Percentiles rank a stretch among this genome's conserved stretches.
Evolutionary conservation across 2,113 vertebrate genomes (phyloP).

Genomic region (Hippoglossus stenolepis): DNA sequence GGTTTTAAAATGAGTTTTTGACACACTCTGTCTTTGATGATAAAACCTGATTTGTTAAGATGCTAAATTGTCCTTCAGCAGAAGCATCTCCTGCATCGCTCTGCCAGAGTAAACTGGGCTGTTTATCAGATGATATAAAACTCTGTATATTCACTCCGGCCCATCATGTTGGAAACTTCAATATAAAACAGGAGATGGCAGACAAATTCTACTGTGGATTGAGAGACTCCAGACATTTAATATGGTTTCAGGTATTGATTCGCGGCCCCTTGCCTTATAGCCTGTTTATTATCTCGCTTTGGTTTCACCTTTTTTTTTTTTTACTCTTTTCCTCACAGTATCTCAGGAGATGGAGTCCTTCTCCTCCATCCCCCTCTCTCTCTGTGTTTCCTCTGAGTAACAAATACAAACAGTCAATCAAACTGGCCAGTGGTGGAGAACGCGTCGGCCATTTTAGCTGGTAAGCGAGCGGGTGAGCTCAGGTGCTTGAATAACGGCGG

Average conservation of each 20-base stretch:
- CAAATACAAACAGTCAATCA: conserved; percentile 57
- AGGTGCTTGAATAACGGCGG: conserved; percentile 57
- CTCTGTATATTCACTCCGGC: conserved; percentile 26
- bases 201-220: conserved; percentile 72
- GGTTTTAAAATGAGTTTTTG: not conserved
- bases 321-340: conserved; percentile 28
- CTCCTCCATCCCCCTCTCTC: conserved; percentile 19
- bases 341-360: conserved; percentile 55
- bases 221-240: conserved; percentile 75
- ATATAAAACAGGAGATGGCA: conserved; percentile 56
- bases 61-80: not conserved
- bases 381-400: conserved; percentile 32
- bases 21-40: not conserved
- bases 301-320: conserved; percentile 63
- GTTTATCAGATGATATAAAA: conserved; percentile 5
- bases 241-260: conserved; percentile 77
- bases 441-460: conserved; percentile 25
- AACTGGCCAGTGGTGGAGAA: conserved; percentile 33
- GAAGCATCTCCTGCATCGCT: not conserved
- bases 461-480: not conserved
- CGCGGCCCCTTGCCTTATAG: conserved; percentile 69
- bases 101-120: conserved; percentile 2
- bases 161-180: conserved; percentile 42
- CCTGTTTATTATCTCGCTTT: conserved; percentile 72
- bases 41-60: no score